Percentiles rank a stretch among this genome's conserved stretches.
Conservation (phyloP, 92 coral and sea anemone species). For the Parazoanthus swiftii region DNA sequence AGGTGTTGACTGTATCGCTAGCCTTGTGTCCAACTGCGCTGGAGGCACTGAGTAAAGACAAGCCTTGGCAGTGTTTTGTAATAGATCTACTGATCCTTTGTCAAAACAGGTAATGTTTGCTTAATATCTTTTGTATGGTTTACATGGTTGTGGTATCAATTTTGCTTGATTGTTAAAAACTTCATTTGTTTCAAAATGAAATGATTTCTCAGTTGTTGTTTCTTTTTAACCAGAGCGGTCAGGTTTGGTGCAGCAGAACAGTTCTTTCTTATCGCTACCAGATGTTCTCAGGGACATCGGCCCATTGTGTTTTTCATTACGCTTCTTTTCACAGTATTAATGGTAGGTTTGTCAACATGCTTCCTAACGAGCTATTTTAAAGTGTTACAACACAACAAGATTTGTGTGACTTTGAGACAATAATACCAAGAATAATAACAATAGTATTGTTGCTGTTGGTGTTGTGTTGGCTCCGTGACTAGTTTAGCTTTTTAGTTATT, state of each 20-base stretch:
- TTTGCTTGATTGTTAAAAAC: background rate
- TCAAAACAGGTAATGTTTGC: constrained; percentile 73
- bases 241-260: constrained; percentile 92
- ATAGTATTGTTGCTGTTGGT: no score
- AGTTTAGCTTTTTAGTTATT: no score
- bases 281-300: constrained; percentile 94
- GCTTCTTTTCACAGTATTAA: constrained; percentile 87
- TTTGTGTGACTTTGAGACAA: no score
- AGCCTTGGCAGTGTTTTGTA: constrained; percentile 98
- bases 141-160: no score
- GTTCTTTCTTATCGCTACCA: constrained; percentile 95
- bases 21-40: constrained; percentile 87
- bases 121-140: no score
- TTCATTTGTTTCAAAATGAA: background rate
- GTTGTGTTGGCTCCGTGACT: no score
- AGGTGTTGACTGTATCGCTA: constrained; percentile 89
- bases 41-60: constrained; percentile 92
- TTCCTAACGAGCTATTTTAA: background rate
- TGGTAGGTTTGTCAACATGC: constrained; percentile 64
- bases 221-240: constrained; percentile 66
- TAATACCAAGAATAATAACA: no score
- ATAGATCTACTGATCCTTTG: constrained; percentile 91
- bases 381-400: no score
- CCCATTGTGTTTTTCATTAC: constrained; percentile 93
- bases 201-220: background rate